These are phyloP conservation scores for Danio kyathit DNA, from an alignment of 2,797 vertebrate species.

Conservation along the genomic window DNA sequence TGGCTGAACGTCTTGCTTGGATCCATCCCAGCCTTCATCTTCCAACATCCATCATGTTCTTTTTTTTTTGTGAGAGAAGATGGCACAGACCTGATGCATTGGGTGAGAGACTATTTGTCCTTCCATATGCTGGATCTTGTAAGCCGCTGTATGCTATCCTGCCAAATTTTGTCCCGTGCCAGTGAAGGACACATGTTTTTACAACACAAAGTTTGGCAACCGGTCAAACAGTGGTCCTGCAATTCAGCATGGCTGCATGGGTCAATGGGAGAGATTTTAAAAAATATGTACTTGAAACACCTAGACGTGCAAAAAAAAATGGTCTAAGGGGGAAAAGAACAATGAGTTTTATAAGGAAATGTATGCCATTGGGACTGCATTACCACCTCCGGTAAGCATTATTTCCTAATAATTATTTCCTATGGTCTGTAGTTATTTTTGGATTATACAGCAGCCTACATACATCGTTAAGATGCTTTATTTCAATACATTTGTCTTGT, in stretches of 20 bases:
- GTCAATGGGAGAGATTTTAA: constrained; percentile 27
- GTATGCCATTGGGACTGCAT: too few species aligned
- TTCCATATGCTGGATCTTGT: constrained; percentile 96
- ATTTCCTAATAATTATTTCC: too few species aligned
- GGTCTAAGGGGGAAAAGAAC: not conserved
- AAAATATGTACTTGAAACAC: not conserved
- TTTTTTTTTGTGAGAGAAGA: constrained; percentile 81
- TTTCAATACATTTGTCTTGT: too few species aligned
- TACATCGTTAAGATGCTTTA: too few species aligned
- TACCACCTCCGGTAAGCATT: too few species aligned
- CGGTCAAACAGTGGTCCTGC: constrained; percentile 67
- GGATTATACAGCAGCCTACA: too few species aligned
- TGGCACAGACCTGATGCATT: constrained; percentile 93
- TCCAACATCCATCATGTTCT: constrained; percentile 86
- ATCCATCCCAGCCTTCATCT: constrained; percentile 80
- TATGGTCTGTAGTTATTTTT: too few species aligned
- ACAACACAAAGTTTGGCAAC: constrained; percentile 80
- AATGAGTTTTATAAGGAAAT: not conserved
- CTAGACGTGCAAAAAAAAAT: not conserved
- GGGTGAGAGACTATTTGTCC: constrained; percentile 90
- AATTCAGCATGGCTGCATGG: constrained; percentile 63
- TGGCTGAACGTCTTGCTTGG: constrained; percentile 82
- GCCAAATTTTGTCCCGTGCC: constrained; percentile 87
- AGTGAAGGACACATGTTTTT: constrained; percentile 83
- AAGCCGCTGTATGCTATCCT: constrained; percentile 86